A percentile compares a stretch with the other conserved stretches of the same genome.
These are phyloP conservation scores for Odontamblyopus rebecca DNA, from an alignment of 2,797 vertebrate species.

Conservation along the genomic window DNA sequence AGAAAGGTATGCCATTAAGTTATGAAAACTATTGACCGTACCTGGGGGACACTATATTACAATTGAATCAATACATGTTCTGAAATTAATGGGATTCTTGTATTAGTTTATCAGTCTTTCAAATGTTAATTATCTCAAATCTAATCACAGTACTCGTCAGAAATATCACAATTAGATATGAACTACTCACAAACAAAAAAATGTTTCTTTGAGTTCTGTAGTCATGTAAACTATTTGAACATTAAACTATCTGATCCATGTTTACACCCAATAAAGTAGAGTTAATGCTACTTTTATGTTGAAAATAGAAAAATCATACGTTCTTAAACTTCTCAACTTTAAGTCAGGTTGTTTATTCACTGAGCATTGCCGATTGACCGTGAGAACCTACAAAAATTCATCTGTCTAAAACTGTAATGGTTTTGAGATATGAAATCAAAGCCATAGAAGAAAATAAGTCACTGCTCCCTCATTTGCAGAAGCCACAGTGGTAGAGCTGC, in stretches of 20 bases:
- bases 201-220: neutral
- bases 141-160: neutral
- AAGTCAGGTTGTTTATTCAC: neutral
- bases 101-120: no score
- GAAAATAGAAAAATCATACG: neutral
- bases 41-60: no score
- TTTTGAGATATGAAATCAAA: slow-evolving; percentile 10
- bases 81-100: no score
- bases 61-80: no score
- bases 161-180: no score
- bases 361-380: neutral
- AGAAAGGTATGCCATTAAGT: neutral
- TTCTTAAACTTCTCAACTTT: neutral
- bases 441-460: slow-evolving; percentile 21
- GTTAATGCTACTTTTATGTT: neutral
- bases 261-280: no score
- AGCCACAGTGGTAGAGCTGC: slow-evolving; percentile 20
- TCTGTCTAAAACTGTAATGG: slow-evolving; percentile 6
- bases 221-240: neutral
- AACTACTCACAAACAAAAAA: neutral
- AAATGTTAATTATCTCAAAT: no score
- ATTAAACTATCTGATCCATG: neutral
- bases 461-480: slow-evolving; percentile 34
- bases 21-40: neutral
- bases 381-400: slow-evolving; percentile 5